These are phyloP conservation scores for Cotesia chilonis DNA, from an alignment of 1,140 invertebrate genomes.

Conservation along the genomic window DNA sequence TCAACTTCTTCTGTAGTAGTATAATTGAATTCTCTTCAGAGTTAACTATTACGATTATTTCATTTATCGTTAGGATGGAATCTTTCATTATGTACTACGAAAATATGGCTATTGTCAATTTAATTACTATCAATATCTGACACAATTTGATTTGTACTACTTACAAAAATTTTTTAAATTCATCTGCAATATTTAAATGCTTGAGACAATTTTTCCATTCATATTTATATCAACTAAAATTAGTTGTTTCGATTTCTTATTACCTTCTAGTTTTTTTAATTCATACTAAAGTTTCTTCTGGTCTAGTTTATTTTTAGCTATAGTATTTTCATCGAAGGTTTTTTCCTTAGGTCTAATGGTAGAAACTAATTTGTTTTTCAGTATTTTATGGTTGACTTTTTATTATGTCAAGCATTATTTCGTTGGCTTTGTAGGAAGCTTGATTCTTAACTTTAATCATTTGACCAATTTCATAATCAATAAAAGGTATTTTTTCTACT, in stretches of 20 bases:
- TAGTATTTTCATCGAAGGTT: constrained; percentile 17
- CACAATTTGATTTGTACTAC: constrained; percentile 12
- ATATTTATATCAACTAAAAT: background rate
- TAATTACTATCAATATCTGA: background rate
- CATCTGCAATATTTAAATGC: background rate
- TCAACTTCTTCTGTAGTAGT: background rate
- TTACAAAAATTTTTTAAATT: constrained; percentile 24
- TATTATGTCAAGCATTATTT: background rate
- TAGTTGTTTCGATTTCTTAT: background rate
- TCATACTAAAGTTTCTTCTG: constrained; percentile 22
- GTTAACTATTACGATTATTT: background rate
- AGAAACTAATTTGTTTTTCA: constrained; percentile 21
- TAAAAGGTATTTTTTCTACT: constrained; percentile 29
- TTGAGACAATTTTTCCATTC: background rate
- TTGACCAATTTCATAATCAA: constrained; percentile 25
- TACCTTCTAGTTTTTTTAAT: constrained; percentile 18
- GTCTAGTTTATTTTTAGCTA: constrained; percentile 20
- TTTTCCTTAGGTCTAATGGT: constrained; percentile 20
- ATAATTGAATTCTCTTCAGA: background rate
- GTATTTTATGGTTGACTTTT: background rate
- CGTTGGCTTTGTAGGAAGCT: constrained; percentile 6
- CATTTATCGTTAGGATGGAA: background rate
- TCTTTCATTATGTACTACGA: background rate
- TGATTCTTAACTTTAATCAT: constrained; percentile 1
- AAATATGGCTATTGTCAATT: background rate